These are phyloP conservation scores for Aldrovandia affinis DNA, from an alignment of 2,797 vertebrate species.

Conservation along the genomic window DNA sequence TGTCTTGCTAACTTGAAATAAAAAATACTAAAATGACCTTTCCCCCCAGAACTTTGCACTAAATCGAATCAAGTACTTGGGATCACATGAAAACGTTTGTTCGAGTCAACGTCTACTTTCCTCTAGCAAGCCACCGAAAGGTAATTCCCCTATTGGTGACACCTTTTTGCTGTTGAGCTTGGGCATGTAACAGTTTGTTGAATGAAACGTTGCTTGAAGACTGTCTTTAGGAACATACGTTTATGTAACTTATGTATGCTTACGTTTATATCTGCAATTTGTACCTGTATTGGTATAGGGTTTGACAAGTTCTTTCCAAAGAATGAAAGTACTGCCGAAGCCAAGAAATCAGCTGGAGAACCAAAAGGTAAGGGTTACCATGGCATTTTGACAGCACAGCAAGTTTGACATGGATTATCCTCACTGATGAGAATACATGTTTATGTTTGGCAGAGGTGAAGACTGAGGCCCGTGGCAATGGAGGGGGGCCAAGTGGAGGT, in stretches of 20 bases:
- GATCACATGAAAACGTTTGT: constrained; percentile 46
- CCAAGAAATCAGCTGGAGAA: constrained; percentile 53
- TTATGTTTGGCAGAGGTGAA: constrained; percentile 56
- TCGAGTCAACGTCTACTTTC: constrained; percentile 53
- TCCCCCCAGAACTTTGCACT: constrained; percentile 56
- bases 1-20: neutral
- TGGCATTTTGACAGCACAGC: neutral
- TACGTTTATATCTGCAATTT: neutral
- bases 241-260: constrained; percentile 36
- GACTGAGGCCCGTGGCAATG: constrained; percentile 42
- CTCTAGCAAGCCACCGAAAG: constrained; percentile 74
- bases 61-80: constrained; percentile 44
- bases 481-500: constrained; percentile 27
- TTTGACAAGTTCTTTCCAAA: constrained; percentile 76
- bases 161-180: constrained; percentile 5
- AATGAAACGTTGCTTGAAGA: too few species aligned
- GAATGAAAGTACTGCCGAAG: constrained; percentile 47
- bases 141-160: constrained; percentile 48
- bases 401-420: neutral
- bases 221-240: neutral
- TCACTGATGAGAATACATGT: neutral
- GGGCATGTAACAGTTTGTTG: too few species aligned
- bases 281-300: constrained; percentile 47
- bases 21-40: neutral
- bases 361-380: constrained; percentile 29